phyloP scores from a whole-genome alignment of 2,797 vertebrate species.

The Miichthys miiuy region DNA sequence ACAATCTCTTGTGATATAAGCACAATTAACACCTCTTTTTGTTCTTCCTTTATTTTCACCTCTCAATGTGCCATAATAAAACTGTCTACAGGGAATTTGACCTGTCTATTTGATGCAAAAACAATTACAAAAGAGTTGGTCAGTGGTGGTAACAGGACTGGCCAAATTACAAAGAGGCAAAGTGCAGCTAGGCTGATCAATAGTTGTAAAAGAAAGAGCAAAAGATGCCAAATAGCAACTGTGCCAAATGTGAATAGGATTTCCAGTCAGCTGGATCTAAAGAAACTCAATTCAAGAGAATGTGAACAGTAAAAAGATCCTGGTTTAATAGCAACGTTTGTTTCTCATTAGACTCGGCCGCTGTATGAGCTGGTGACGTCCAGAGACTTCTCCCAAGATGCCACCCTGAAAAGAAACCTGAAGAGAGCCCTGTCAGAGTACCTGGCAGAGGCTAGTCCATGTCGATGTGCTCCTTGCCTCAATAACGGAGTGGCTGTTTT shows the following conservation, averaged over 20 bases:
- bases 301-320: not conserved
- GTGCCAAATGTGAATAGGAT: conserved; percentile 44
- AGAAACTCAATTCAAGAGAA: not conserved
- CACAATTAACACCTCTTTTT: not conserved
- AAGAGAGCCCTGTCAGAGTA: conserved; percentile 88
- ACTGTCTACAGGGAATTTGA: not conserved
- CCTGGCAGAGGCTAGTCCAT: conserved; percentile 88
- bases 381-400: conserved; percentile 82
- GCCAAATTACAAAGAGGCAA: conserved; percentile 38
- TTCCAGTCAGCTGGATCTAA: conserved; percentile 24
- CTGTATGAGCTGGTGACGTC: conserved; percentile 90
- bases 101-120: conserved; percentile 5
- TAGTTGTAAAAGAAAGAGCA: conserved; percentile 43
- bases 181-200: conserved; percentile 42
- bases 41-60: not conserved
- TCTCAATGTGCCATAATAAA: conserved; percentile 12
- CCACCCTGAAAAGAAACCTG: conserved; percentile 88
- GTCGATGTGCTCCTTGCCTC: conserved; percentile 89
- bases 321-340: not conserved
- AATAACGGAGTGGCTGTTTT: conserved; percentile 91
- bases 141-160: not conserved
- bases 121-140: not conserved
- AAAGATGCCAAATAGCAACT: conserved; percentile 26
- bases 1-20: not conserved
- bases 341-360: conserved; percentile 83